Evolutionary conservation across 2,113 vertebrate genomes (phyloP).

Genomic region (Tonatia bakeri): DNA sequence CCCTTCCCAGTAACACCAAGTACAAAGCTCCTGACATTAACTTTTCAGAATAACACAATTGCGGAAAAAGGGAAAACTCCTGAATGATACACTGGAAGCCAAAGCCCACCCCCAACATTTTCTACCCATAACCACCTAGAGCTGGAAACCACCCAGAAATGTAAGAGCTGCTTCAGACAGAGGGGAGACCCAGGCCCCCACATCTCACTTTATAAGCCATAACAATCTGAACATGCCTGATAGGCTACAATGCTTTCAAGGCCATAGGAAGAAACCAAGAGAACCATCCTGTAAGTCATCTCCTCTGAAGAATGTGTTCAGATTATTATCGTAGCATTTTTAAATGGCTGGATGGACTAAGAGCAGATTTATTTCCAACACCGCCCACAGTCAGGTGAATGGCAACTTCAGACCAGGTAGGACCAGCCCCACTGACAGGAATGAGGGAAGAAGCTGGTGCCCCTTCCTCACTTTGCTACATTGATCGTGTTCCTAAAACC

Average conservation of each 20-base stretch:
- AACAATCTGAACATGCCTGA: not conserved
- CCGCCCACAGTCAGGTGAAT: not conserved
- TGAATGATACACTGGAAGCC: conserved; percentile 31
- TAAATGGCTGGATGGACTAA: not conserved
- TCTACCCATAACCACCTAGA: not conserved
- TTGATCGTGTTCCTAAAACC: not conserved
- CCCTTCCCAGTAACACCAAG: not conserved
- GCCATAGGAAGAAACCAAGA: not conserved
- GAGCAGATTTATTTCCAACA: not conserved
- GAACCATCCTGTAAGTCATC: not conserved
- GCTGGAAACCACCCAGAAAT: not conserved
- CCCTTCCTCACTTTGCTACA: not conserved
- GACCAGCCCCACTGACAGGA: not conserved
- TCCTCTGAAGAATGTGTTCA: not conserved
- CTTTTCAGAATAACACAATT: not conserved
- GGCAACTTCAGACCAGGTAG: not conserved
- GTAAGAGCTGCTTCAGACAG: not conserved
- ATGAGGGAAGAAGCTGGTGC: accelerated
- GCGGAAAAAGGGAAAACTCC: not conserved
- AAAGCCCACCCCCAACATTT: not conserved
- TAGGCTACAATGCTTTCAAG: not conserved
- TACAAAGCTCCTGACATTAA: not conserved
- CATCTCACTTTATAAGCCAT: not conserved
- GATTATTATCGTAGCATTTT: not conserved
- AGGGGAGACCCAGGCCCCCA: accelerated